These are phyloP conservation scores for Melolontha melolontha DNA, from an alignment of 2,888 invertebrate species.

Conservation along the genomic window DNA sequence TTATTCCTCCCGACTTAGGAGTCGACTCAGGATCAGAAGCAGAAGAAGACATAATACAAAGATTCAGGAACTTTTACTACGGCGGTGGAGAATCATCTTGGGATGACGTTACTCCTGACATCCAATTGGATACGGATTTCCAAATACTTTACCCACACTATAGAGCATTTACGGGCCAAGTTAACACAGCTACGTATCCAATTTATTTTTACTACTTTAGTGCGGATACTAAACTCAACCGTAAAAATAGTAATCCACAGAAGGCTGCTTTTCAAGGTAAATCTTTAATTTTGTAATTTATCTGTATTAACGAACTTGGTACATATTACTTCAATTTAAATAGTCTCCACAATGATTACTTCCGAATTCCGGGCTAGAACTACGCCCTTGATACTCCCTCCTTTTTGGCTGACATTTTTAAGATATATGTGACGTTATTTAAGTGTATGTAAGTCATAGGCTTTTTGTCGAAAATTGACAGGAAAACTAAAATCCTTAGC, in stretches of 20 bases:
- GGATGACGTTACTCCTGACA: not conserved
- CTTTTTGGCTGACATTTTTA: too few species aligned
- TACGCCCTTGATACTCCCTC: too few species aligned
- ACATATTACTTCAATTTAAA: not conserved
- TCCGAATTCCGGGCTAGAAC: too few species aligned
- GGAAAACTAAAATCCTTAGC: too few species aligned
- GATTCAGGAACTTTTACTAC: constrained; percentile 26
- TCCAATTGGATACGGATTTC: constrained; percentile 27
- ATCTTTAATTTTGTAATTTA: too few species aligned
- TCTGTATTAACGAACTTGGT: not conserved
- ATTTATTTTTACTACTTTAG: constrained; percentile 37
- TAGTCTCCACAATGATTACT: too few species aligned
- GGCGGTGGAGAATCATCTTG: not conserved
- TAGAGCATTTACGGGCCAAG: constrained; percentile 8
- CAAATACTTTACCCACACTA: constrained; percentile 25
- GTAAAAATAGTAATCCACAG: too few species aligned
- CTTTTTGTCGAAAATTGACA: too few species aligned
- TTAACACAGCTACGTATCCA: constrained; percentile 4
- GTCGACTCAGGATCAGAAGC: constrained; percentile 2
- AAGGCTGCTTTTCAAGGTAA: too few species aligned
- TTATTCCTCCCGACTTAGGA: constrained; percentile 9
- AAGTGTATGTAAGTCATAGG: too few species aligned
- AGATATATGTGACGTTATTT: too few species aligned
- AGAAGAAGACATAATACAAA: not conserved
- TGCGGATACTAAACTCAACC: constrained; percentile 13